Percentiles rank a stretch among this genome's conserved stretches.
Evolutionary conservation across 1,140 invertebrate species (phyloP).

Genomic region (Pteromalus puparum): DNA sequence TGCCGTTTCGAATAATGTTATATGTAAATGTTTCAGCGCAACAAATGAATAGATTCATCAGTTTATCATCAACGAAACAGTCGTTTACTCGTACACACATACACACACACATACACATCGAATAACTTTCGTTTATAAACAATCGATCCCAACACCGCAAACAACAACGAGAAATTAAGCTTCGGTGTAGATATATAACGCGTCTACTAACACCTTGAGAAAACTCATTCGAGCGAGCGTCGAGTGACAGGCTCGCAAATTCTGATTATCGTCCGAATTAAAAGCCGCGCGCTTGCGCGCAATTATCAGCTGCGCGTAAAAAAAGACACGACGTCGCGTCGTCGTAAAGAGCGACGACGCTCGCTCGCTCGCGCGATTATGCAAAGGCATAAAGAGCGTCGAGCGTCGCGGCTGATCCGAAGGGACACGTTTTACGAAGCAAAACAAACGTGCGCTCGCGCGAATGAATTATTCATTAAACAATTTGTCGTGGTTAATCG

Average conservation of each 20-base stretch:
- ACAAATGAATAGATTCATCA: not conserved
- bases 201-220: not conserved
- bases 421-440: conserved; percentile 18
- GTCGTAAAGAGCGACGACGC: not conserved
- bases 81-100: too few relatives aligned
- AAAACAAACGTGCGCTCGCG: conserved; percentile 3
- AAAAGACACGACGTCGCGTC: conserved; percentile 9
- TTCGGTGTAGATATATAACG: too few relatives aligned
- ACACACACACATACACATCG: too few relatives aligned
- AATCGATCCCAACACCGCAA: not conserved
- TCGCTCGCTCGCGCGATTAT: conserved; percentile 4
- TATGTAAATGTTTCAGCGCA: not conserved
- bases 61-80: not conserved
- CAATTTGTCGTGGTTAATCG: conserved; percentile 39
- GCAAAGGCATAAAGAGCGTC: conserved; percentile 7
- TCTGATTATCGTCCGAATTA: conserved; percentile 32
- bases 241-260: not conserved
- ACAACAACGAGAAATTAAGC: not conserved
- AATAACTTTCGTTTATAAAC: not conserved
- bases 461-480: conserved; percentile 43
- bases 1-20: not conserved
- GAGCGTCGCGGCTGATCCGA: conserved; percentile 11
- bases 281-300: not conserved
- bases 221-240: not conserved
- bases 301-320: conserved; percentile 35